Base-by-base conservation (phyloP, 1,140 invertebrate species). In the Chelonus insularis region DNA sequence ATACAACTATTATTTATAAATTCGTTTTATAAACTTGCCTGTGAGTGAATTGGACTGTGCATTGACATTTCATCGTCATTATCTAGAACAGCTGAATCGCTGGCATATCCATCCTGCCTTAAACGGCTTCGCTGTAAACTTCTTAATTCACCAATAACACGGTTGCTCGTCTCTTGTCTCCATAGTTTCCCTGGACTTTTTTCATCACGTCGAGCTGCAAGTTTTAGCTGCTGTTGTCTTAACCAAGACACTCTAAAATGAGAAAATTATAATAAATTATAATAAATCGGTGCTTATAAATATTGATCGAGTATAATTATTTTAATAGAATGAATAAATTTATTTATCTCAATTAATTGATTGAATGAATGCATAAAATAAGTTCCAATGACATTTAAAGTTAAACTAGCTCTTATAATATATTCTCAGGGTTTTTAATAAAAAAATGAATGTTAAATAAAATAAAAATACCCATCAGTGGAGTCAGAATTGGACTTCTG, bases 141-240 rank as follows among this genome's bases (percentile, higher is more conserved):
- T 14, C 84, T 79, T 12, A 89, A 77, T 69, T 89, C 87, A 0
- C 82, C 83, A 58, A 88, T 78, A 54, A 89, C 80, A 14, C 84
- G 79, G 47, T 84, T 84, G 75, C 91, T 89, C 63, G 87, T 86
- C 64, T 89, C 88, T 62, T 88, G 84, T 65, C 90, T 82, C 78
- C 90, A 89, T 43, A 87, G 85, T 64, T 86, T 83, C 56, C 86
- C 80, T 60, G 88, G 85, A 34, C 86, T 79, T 77, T 75, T 89
- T 85, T 79, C 86, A 79, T 74, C 88, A 77, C 75, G 89, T 85
- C 70, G 86, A 16, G 78, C 78, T 0, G 79, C 83, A 1, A 93
- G 80, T 70, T 91, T 91, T 70, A 89, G 84, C 71, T 93, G 90
- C 70, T 93, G 90, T 62, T 88, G 84, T 72, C 91, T 89, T 54